These are phyloP conservation scores for Pseudomugil tenellus DNA, from an alignment of 2,797 vertebrate species.

Conservation along the genomic window DNA sequence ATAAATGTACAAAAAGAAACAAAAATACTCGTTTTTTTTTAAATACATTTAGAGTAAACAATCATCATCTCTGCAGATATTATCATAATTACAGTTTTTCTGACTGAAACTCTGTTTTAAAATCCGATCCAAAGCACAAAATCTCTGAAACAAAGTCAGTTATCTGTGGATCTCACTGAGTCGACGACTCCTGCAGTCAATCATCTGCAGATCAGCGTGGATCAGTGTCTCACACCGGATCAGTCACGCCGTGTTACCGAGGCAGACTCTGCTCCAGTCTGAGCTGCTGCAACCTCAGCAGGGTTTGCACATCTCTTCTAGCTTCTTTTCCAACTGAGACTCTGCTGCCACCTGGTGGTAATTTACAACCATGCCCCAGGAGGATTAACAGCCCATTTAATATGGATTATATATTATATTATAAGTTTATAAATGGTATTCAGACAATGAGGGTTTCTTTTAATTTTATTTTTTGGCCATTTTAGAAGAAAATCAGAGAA, in stretches of 20 bases:
- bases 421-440: no score
- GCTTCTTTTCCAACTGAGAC: not conserved
- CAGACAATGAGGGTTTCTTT: no score
- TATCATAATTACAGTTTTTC: no score
- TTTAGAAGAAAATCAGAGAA: no score
- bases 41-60: no score
- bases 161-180: not conserved
- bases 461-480: no score
- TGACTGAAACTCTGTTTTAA: not conserved
- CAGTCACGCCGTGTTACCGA: not conserved
- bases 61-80: no score
- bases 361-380: not conserved
- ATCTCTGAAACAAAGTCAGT: not conserved
- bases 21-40: no score
- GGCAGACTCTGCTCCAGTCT: not conserved
- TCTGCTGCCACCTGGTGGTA: conserved; percentile 50
- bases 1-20: no score
- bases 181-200: not conserved
- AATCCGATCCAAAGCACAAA: not conserved
- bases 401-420: no score
- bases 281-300: not conserved
- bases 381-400: no score
- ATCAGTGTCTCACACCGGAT: not conserved
- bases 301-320: not conserved
- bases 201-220: not conserved